Percentiles rank a stretch among this genome's conserved stretches.
These are phyloP conservation scores for Lepidurus packardi DNA, from an alignment of 1,140 invertebrate genomes.

Conservation along the genomic window DNA sequence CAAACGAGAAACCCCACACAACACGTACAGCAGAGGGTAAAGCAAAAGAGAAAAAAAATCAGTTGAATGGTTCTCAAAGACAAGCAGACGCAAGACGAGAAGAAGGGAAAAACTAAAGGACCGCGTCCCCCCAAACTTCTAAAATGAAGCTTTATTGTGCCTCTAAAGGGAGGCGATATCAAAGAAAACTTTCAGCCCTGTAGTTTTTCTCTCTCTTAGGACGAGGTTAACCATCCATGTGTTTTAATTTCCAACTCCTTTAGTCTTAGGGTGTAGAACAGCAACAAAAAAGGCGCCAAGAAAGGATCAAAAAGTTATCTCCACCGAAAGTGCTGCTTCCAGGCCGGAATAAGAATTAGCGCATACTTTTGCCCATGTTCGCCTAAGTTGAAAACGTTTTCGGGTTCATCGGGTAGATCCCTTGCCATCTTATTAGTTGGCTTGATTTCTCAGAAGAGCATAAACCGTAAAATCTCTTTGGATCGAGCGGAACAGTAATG, in stretches of 20 bases:
- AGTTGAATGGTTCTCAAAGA: not conserved
- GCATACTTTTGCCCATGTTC: not conserved
- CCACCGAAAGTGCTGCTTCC: not conserved
- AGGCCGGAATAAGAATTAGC: not conserved
- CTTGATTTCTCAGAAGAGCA: not conserved
- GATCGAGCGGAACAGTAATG: too few relatives aligned
- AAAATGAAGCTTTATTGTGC: not conserved
- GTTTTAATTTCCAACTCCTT: not conserved
- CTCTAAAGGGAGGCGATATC: not conserved
- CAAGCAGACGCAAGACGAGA: not conserved
- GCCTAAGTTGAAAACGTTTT: not conserved
- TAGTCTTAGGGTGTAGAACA: too few relatives aligned
- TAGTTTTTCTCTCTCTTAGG: not conserved
- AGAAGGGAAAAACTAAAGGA: not conserved
- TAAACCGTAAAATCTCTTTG: too few relatives aligned
- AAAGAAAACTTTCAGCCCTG: not conserved
- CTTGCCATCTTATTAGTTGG: not conserved
- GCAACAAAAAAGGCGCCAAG: too few relatives aligned
- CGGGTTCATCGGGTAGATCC: not conserved
- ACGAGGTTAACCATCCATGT: slow-evolving; percentile 10
- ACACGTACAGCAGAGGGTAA: not conserved
- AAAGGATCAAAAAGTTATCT: not conserved
- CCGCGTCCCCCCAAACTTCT: slow-evolving; percentile 10
- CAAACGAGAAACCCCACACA: slow-evolving; percentile 35
- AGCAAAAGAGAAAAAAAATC: not conserved